Evolutionary conservation across 2,113 vertebrate species (phyloP).

Genomic region (Bujurquina vittata): DNA sequence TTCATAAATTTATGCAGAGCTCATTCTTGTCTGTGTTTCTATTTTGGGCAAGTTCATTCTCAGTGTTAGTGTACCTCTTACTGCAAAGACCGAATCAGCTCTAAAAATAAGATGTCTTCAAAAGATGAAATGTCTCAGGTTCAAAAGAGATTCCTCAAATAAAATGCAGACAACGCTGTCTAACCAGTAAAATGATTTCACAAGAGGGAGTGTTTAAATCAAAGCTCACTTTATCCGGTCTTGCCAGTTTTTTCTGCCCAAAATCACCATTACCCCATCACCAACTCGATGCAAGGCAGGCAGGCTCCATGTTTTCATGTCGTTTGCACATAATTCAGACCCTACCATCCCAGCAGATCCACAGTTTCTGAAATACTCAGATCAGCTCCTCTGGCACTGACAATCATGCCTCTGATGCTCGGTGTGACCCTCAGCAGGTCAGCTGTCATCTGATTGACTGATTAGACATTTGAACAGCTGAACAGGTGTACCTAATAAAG

Average conservation of each 20-base stretch:
- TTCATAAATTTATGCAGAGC: conserved; percentile 27
- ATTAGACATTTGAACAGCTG: background rate
- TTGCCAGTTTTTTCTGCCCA: background rate
- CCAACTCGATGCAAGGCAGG: too few species aligned
- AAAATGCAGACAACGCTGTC: background rate
- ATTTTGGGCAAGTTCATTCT: conserved; percentile 28
- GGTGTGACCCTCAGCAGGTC: background rate
- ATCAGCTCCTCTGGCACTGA: too few species aligned
- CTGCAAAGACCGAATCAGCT: conserved; percentile 14
- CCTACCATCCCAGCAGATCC: too few species aligned
- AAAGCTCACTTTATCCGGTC: background rate
- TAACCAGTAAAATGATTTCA: background rate
- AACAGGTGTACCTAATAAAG: background rate
- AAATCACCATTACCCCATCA: too few species aligned
- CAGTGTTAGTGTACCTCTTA: background rate
- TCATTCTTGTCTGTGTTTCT: conserved; percentile 9
- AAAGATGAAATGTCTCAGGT: conserved; percentile 16
- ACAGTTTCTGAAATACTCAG: too few species aligned
- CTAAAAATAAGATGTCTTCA: conserved; percentile 14
- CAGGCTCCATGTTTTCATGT: too few species aligned
- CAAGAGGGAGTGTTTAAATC: background rate
- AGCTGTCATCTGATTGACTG: background rate
- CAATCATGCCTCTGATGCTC: too few species aligned
- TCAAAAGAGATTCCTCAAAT: conserved; percentile 6
- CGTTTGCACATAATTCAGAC: too few species aligned